Conservation (phyloP, 2,888 invertebrate genomes). For the Apantesis nais region DNA sequence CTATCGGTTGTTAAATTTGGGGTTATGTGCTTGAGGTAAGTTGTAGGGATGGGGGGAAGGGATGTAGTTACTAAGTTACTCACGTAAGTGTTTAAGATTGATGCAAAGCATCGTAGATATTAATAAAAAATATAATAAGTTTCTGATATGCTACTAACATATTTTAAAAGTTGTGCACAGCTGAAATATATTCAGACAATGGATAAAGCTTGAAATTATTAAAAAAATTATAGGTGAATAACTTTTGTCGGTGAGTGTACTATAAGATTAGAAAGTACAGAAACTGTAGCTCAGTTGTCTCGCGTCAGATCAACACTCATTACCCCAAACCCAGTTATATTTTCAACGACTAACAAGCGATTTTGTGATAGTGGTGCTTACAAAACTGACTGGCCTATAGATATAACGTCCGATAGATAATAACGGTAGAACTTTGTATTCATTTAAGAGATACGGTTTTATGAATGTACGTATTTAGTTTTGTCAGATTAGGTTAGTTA, state of each 20-base stretch:
- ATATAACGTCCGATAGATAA: background rate
- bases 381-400: constrained; percentile 2
- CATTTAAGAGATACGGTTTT: background rate
- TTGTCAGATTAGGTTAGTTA: no score
- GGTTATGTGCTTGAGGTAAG: no score
- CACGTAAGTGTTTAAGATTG: background rate
- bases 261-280: constrained; percentile 55
- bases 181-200: background rate
- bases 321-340: constrained; percentile 48
- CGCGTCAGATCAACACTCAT: constrained; percentile 53
- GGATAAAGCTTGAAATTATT: background rate
- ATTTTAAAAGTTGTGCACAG: background rate
- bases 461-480: background rate
- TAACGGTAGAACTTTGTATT: background rate
- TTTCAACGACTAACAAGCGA: constrained; percentile 22
- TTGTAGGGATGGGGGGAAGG: no score
- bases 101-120: background rate
- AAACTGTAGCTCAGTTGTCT: constrained; percentile 37
- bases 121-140: background rate
- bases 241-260: constrained; percentile 23
- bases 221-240: background rate
- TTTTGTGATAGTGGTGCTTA: constrained; percentile 17
- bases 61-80: background rate
- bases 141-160: background rate
- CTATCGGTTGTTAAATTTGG: no score